Conservation (phyloP, 2,888 invertebrate species). For the Napeogenes inachia region DNA sequence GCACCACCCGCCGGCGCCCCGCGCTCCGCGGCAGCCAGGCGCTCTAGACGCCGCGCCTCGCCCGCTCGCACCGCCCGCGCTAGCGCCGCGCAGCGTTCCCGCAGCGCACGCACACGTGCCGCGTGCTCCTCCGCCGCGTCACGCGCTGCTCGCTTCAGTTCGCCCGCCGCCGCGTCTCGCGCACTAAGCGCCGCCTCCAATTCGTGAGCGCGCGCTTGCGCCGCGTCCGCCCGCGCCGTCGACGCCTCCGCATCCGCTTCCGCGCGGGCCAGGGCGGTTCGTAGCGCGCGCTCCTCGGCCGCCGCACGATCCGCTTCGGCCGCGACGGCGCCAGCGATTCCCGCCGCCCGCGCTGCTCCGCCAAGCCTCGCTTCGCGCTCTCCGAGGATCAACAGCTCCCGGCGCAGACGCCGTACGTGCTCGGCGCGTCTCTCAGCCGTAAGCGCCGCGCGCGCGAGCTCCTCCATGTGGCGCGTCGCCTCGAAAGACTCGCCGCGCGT, state of each 20-base stretch:
- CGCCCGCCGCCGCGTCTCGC: constrained; percentile 65
- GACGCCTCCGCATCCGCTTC: constrained; percentile 34
- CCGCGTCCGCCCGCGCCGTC: constrained; percentile 54
- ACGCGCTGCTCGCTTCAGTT: constrained; percentile 66
- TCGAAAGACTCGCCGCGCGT: constrained; percentile 55
- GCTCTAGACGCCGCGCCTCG: constrained; percentile 75
- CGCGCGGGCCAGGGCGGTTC: constrained; percentile 41
- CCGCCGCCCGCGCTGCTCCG: constrained; percentile 39
- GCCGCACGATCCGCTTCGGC: constrained; percentile 63
- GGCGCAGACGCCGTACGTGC: constrained; percentile 62
- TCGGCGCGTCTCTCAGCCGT: constrained; percentile 62
- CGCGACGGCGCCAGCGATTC: constrained; percentile 24
- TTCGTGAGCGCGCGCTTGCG: constrained; percentile 41
- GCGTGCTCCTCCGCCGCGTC: constrained; percentile 78
- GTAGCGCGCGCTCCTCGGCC: constrained; percentile 76
- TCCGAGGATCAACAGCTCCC: constrained; percentile 62
- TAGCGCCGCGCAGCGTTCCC: constrained; percentile 78
- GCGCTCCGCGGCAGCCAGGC: constrained; percentile 52
- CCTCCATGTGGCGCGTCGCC: constrained; percentile 60
- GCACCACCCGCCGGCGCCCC: constrained; percentile 53
- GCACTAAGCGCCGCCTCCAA: constrained; percentile 63
- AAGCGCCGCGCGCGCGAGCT: constrained; percentile 51
- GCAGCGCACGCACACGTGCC: constrained; percentile 75
- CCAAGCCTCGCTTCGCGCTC: constrained; percentile 60
- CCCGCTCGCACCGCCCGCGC: constrained; percentile 75